Conservation (phyloP, 2,888 invertebrate species). For the Pheosia gnoma region DNA sequence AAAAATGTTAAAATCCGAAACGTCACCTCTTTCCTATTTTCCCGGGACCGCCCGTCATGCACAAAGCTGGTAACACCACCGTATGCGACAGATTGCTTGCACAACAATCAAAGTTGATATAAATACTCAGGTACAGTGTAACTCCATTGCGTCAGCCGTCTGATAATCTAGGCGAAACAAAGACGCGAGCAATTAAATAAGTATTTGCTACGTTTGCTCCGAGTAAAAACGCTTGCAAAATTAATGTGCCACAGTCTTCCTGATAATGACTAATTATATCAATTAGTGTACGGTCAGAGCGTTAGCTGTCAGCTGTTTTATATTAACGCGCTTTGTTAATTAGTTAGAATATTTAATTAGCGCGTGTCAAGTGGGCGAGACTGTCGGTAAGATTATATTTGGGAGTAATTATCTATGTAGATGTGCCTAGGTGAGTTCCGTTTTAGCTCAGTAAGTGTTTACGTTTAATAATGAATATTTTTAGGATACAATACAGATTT, state of each 20-base stretch:
- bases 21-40: too few relatives aligned
- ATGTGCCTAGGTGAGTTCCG: not conserved
- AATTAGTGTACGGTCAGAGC: slow-evolving; percentile 74
- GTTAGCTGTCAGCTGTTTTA: slow-evolving; percentile 52
- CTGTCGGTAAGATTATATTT: slow-evolving; percentile 19
- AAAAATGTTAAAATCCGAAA: too few relatives aligned
- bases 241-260: slow-evolving; percentile 76
- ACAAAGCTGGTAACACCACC: slow-evolving; percentile 7
- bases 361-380: slow-evolving; percentile 30
- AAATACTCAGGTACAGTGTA: slow-evolving; percentile 41
- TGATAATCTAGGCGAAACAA: slow-evolving; percentile 72
- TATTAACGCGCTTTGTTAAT: slow-evolving; percentile 50
- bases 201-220: slow-evolving; percentile 74
- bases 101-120: slow-evolving; percentile 71
- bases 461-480: not conserved
- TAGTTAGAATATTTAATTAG: slow-evolving; percentile 42
- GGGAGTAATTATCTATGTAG: slow-evolving; percentile 17
- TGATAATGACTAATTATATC: slow-evolving; percentile 80
- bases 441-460: not conserved
- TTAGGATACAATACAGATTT: not conserved
- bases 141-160: slow-evolving; percentile 68
- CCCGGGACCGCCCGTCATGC: too few relatives aligned
- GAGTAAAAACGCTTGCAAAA: slow-evolving; percentile 73
- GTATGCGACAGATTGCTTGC: slow-evolving; percentile 46
- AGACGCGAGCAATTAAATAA: slow-evolving; percentile 76